Evolutionary conservation across 2,797 vertebrate species (phyloP), one percentile per base, ranked within the genome.

Genomic region (Gymnodraco acuticeps): DNA sequence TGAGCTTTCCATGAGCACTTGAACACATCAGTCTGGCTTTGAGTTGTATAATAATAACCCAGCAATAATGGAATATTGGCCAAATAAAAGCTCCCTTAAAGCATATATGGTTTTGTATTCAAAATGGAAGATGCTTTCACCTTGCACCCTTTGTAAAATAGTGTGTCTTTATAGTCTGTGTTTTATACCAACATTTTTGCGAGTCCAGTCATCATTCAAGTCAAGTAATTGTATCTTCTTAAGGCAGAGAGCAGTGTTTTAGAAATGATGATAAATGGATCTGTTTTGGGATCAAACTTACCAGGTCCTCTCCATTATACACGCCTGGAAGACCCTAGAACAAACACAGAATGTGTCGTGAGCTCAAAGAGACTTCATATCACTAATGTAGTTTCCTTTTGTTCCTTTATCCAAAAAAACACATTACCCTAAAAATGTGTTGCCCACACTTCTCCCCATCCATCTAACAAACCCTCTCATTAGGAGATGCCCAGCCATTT

Each of bases 271-370:
- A 2, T 27, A 51, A 19, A 43, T 64, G 0, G n/a, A 27, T 42
- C 17, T 23, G 23, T 5, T 42, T 11, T 41, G 8, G 58, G 31
- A 20, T 48, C 62, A 74, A 86, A 90, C 94, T 92, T 81, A 95
- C 95, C 95, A 95, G 84, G 52, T 94, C 93, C 58, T 94, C 93
- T 8, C 94, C 94, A 48, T 92, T 87, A 81, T 94, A 95, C 13
- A 95, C 89, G 4, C 90, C 94, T 43, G 94, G 93, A 68, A 91
- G 85, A 33, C 95, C 95, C 95, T 95, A 14, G 13, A 65, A 11
- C 12, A 31, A 31, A 14, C 1, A 38, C 33, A 31, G 17, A 31
- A 13, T 3, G 1, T 41, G 10, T n/a, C 3, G 46, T 51, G 5
- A 59, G 9, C 3, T 41, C 15, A 12, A 42, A 50, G 13, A 16